Evolutionary conservation across 92 coral and sea anemone genomes (phyloP), one percentile per base, ranked within the genome.

Genomic region (Virgularia gustaviana): DNA sequence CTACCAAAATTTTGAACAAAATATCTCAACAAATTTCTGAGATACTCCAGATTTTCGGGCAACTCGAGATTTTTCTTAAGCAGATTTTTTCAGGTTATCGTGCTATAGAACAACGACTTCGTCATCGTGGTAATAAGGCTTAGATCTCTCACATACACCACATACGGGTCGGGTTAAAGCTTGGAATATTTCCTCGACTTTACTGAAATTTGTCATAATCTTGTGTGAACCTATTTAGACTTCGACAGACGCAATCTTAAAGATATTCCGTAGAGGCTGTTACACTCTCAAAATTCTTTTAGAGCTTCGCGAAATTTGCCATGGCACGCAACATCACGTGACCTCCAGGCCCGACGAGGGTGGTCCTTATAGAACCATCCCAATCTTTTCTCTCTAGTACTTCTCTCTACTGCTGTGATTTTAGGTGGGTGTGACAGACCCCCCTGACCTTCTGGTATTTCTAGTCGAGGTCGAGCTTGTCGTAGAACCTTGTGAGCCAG

Each of bases 381-480:
- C 60, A 22, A 11, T 1, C 60, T 53, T 12, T 15, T 58, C 13
- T 29, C 22, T 9, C 65, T 13, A 12, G 31, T n/a, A 44, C 44
- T 9, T 33, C 74, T 91, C 85, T 49, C 95, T 87, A 71, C 95
- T 82, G 44, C 89, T 79, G 28, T 85, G 79, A 75, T 88, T 87
- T 41, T 86, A 71, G 39, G 94, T 89, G 59, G 88, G 80, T 19
- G 86, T 81, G 45, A 80, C 79, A 6, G 88, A 76, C 15, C 84
- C n/a, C n/a, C n/a, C 65, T 38, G 86, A 54, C 23, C 78, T 84
- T 56, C 83, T 81, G 0, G 76, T 57, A 16, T 53, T 68, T 80
- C 77, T 82, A 70, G 84, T 88, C 81, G 79, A 71, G 71, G 84
- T 58, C 85, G 76, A 82, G 28, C 51, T 43, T 31, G 57, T 43